Evolutionary conservation across 2,797 vertebrate species (phyloP).

Genomic region (Pseudochirops corinnae): DNA sequence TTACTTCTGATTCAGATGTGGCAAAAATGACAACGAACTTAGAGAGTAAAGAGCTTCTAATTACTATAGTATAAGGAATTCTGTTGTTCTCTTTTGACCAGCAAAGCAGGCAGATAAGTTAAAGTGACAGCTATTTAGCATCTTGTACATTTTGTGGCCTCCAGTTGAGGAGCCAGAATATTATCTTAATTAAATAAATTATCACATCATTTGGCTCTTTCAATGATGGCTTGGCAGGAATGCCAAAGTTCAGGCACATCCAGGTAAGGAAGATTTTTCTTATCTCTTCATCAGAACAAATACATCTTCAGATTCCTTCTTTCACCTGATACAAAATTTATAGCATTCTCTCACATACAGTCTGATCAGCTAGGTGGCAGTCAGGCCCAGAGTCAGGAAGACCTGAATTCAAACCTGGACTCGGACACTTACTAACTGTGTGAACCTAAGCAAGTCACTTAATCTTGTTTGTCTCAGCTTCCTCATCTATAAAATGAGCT

Average conservation of each 20-base stretch:
- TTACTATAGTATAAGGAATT: background rate
- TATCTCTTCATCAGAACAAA: background rate
- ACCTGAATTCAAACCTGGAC: background rate
- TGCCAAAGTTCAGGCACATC: background rate
- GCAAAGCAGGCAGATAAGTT: background rate
- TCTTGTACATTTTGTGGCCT: background rate
- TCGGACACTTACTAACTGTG: background rate
- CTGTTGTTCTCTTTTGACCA: background rate
- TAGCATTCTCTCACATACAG: background rate
- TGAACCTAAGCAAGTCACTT: background rate
- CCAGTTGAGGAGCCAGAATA: background rate
- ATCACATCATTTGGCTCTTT: background rate
- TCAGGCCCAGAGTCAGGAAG: background rate
- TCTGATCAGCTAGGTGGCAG: background rate
- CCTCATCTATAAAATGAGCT: background rate
- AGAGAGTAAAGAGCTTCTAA: background rate
- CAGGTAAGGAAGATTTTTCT: background rate
- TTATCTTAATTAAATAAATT: background rate
- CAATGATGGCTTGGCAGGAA: background rate
- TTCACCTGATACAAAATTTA: constrained; percentile 22
- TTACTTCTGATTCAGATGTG: background rate
- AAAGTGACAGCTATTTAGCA: background rate
- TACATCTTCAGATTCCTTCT: background rate
- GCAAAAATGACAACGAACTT: background rate
- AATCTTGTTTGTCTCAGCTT: background rate